phyloP scores from a whole-genome alignment of 2,888 invertebrate species.

The Nomada goodeniana region DNA sequence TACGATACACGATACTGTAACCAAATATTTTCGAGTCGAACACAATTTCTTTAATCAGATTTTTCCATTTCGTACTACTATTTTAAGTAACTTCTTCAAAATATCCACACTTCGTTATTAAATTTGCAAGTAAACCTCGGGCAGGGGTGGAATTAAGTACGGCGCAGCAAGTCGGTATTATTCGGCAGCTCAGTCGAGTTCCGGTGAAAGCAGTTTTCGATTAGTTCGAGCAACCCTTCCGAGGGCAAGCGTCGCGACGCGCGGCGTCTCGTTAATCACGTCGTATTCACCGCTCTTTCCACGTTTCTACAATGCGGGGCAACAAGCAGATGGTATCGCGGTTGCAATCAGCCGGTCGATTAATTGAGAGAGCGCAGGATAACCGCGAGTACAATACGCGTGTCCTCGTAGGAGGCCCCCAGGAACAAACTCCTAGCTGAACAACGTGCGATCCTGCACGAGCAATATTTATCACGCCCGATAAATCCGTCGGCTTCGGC shows the following conservation, averaged over 20 bases:
- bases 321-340: conserved; percentile 66
- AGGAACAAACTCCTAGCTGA: conserved; percentile 23
- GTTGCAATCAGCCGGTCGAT: conserved; percentile 69
- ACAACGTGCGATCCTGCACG: conserved; percentile 35
- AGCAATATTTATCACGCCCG: conserved; percentile 61
- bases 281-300: conserved; percentile 63
- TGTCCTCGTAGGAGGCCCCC: conserved; percentile 50
- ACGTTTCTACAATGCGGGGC: conserved; percentile 40
- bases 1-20: no score
- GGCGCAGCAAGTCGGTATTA: conserved; percentile 22
- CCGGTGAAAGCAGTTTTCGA: conserved; percentile 31
- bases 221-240: conserved; percentile 35
- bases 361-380: conserved; percentile 70
- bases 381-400: conserved; percentile 61
- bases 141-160: conserved; percentile 26
- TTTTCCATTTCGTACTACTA: no score
- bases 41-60: no score
- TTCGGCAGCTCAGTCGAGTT: conserved; percentile 11
- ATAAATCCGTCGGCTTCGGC: conserved; percentile 58
- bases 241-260: conserved; percentile 53
- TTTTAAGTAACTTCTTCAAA: not conserved
- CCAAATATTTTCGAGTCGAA: no score
- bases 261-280: conserved; percentile 54
- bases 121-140: not conserved
- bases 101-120: not conserved